phyloP scores from a whole-genome alignment of 2,113 vertebrate species.

The Nibea albiflora region DNA sequence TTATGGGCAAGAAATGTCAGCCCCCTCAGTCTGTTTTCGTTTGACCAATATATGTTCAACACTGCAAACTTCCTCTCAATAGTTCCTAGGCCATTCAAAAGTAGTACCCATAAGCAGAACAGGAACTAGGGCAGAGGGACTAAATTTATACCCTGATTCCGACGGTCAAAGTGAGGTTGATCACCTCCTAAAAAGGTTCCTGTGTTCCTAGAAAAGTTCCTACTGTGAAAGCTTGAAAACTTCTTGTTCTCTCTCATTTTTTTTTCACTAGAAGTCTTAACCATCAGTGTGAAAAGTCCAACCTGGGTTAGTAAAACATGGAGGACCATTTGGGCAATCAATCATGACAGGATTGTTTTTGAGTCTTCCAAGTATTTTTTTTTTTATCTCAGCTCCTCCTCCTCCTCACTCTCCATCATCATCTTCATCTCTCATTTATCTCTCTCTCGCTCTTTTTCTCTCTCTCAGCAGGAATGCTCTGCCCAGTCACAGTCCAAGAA shows the following conservation, averaged over 20 bases:
- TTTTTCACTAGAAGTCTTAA: constrained; percentile 12
- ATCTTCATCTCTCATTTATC: constrained; percentile 66
- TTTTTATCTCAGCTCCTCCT: constrained; percentile 19
- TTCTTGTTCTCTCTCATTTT: not conserved
- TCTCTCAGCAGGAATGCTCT: constrained; percentile 53
- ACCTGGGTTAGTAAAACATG: not conserved
- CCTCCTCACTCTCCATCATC: constrained; percentile 33
- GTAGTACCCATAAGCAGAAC: not conserved
- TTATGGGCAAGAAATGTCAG: too few species aligned
- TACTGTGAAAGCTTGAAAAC: not conserved
- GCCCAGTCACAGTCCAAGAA: constrained; percentile 41
- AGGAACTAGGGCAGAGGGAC: too few species aligned
- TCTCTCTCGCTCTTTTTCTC: constrained; percentile 51
- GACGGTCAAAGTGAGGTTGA: not conserved
- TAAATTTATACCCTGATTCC: not conserved
- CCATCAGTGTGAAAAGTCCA: constrained; percentile 25
- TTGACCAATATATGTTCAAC: too few species aligned
- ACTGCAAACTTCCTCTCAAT: not conserved
- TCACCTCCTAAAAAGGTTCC: not conserved
- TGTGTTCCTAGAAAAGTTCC: not conserved
- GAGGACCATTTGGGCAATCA: constrained; percentile 56
- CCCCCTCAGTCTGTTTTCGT: too few species aligned
- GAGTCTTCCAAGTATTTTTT: constrained; percentile 24
- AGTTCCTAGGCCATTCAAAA: not conserved
- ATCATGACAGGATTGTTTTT: constrained; percentile 55